Base-by-base conservation (phyloP, 2,888 invertebrate species). In the Tholera decimalis region DNA sequence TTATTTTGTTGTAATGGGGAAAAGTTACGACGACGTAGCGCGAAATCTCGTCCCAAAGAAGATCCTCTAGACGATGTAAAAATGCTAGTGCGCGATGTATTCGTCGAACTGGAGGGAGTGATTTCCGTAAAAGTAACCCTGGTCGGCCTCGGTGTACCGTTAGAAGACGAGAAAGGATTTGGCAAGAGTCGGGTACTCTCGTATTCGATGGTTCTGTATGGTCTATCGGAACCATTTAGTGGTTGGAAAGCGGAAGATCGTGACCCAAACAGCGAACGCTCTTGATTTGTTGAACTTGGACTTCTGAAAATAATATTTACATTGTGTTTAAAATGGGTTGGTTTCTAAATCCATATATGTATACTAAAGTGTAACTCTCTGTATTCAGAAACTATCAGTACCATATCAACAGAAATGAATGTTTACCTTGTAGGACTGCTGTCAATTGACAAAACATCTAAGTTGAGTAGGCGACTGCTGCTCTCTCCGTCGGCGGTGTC, bases 201-300 rank as follows among this genome's bases (percentile, higher is more conserved):
- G 61, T 81, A 87, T 74, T 90, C 89, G n/a, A 89, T 87, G 11
- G 90, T 87, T 60, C 91, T 85, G 61, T 89, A 89, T 3, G 91
- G 83, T 43, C 92, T 82, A 20, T 89, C 85, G 3, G 85, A 73
- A 39, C 93, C 91, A 30, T 82, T 88, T 3, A 95, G 71, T 2
- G 93, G 95, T 66, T 93, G 93, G 77, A 95, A 95, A 39, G 95
- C 94, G 7, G 95, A 95, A 8, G 92, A 87, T 69, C 92, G 86
- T 9, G 94, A 93, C 43, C 93, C 92, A 74, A 94, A 92, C 50
- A 85, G 80, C 13, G 91, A 86, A 70, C 88, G 88, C 71, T 91
- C 90, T 62, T 81, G 88, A 61, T 82, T 84, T 11, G 88, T 58
- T 22, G 86, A 76, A 54, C 84, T 87, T 79, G 87, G 86, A 79